A percentile compares a stretch with the other conserved stretches of the same genome.
phyloP scores from a whole-genome alignment of 2,113 vertebrate species.

The Hydrolagus affinis region DNA sequence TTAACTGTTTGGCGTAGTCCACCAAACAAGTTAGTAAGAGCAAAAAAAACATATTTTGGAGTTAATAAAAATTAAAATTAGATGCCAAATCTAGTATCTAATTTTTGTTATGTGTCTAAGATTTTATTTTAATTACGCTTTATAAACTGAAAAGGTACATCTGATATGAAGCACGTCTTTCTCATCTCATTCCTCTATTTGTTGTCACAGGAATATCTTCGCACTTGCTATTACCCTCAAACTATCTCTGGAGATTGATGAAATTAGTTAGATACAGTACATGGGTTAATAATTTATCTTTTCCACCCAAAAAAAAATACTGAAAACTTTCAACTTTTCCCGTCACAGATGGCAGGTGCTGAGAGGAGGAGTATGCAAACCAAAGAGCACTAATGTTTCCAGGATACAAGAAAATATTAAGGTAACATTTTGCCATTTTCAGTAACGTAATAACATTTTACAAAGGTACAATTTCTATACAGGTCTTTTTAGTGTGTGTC shows the following conservation, averaged over 20 bases:
- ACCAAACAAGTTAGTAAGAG: too few species aligned
- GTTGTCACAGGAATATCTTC: background rate
- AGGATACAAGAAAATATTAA: conserved; percentile 58
- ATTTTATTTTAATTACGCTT: too few species aligned
- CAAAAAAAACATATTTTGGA: too few species aligned
- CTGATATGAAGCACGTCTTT: background rate
- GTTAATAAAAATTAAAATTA: too few species aligned
- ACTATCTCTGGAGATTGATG: background rate
- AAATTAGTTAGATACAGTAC: background rate
- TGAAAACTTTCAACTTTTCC: background rate
- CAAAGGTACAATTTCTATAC: background rate
- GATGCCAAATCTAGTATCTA: too few species aligned
- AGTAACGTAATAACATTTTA: background rate
- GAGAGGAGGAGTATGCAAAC: conserved; percentile 54
- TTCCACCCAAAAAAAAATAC: background rate
- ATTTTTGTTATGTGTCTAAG: too few species aligned
- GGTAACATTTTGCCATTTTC: conserved; percentile 30
- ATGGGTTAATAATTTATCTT: background rate
- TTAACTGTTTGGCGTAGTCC: too few species aligned
- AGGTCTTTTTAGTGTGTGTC: background rate
- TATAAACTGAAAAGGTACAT: background rate
- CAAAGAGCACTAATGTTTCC: conserved; percentile 56
- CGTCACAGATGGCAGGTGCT: conserved; percentile 56
- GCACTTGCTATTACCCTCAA: background rate
- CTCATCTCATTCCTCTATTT: background rate